Percentiles rank a stretch among this genome's conserved stretches.
Evolutionary conservation across 1,140 invertebrate species (phyloP).

Genomic region (Sarcophaga bullata): DNA sequence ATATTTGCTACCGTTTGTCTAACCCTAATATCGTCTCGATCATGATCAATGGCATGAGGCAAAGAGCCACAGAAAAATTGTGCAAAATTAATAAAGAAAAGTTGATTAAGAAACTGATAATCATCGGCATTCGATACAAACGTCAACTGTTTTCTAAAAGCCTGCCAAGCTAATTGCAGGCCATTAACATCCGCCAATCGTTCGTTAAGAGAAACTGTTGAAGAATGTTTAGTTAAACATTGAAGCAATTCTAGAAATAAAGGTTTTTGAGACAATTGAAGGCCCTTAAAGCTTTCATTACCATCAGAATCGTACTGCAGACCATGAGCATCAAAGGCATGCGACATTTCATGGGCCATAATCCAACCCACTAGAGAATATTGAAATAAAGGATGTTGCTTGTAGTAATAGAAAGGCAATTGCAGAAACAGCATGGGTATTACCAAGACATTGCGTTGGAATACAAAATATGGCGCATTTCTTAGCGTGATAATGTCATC

Average conservation of each 20-base stretch:
- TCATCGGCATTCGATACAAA: constrained; percentile 48
- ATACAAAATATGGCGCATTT: constrained; percentile 57
- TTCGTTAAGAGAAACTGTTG: constrained; percentile 51
- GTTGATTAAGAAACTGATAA: constrained; percentile 31
- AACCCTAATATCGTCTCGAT: constrained; percentile 56
- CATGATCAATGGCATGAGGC: constrained; percentile 53
- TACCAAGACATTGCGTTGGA: constrained; percentile 52
- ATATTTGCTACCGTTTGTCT: constrained; percentile 53
- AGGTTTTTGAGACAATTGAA: constrained; percentile 43
- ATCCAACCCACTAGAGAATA: constrained; percentile 54
- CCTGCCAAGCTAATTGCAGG: constrained; percentile 55
- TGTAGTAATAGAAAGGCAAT: constrained; percentile 52
- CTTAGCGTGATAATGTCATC: constrained; percentile 52
- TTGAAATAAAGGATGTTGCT: constrained; percentile 50
- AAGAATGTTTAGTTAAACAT: constrained; percentile 41
- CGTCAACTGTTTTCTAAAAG: background rate
- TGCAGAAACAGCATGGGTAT: constrained; percentile 55
- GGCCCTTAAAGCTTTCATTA: constrained; percentile 51
- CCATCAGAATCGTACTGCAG: constrained; percentile 51
- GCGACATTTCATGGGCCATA: constrained; percentile 53
- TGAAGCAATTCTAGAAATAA: constrained; percentile 44
- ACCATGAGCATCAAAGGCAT: constrained; percentile 56
- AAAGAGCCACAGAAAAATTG: constrained; percentile 58
- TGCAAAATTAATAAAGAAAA: constrained; percentile 57
- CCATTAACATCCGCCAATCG: constrained; percentile 58